Evolutionary conservation across 53 echinoderm and acorn worm genomes (phyloP).

Genomic region (Astropecten irregularis): DNA sequence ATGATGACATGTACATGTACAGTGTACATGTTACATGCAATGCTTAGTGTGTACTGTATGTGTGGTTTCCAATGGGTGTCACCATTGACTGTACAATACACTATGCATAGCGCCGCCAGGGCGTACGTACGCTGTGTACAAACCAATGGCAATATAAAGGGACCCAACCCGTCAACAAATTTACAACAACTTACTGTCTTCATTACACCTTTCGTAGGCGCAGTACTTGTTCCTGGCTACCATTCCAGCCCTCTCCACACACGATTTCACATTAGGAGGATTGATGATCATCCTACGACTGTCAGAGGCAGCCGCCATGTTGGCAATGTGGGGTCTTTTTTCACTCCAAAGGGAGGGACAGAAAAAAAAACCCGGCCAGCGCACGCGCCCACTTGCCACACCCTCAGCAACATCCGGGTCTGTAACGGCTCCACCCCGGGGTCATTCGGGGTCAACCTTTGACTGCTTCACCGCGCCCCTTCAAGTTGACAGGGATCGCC

Average conservation of each 20-base stretch:
- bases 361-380: too few species aligned
- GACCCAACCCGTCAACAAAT: conserved; percentile 53
- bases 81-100: not conserved
- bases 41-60: not conserved
- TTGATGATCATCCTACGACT: conserved; percentile 32
- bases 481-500: conserved; percentile 35
- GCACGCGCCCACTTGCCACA: conserved; percentile 65
- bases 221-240: conserved; percentile 89
- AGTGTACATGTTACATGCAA: too few species aligned
- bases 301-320: conserved; percentile 67
- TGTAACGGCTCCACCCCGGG: conserved; percentile 63
- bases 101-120: conserved; percentile 50
- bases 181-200: conserved; percentile 77
- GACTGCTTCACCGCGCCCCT: conserved; percentile 50
- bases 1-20: conserved; percentile 8
- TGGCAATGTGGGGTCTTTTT: conserved; percentile 44
- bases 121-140: not conserved
- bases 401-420: conserved; percentile 66
- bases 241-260: conserved; percentile 46
- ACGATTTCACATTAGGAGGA: conserved; percentile 35
- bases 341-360: too few species aligned
- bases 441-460: conserved; percentile 63
- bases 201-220: conserved; percentile 84
- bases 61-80: not conserved
- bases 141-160: not conserved